Evolutionary conservation across 1,140 invertebrate genomes (phyloP), one percentile per base, ranked within the genome.

Genomic region (Contarinia nasturtii): DNA sequence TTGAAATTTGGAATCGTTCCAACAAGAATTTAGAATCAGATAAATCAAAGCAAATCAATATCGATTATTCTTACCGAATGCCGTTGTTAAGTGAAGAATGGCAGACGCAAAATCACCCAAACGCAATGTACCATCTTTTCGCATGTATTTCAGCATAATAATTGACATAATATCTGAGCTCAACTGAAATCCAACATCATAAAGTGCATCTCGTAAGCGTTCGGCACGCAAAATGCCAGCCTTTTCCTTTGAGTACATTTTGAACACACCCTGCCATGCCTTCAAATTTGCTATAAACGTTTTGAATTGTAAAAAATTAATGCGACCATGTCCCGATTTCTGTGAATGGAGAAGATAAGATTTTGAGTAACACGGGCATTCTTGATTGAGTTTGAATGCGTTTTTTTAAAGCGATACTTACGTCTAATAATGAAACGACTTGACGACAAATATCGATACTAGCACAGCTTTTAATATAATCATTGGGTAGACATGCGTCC

Each of bases 391-490:
- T n/a, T n/a, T n/a, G n/a, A n/a, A n/a, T n/a, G n/a, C n/a, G n/a
- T n/a, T n/a, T n/a, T n/a, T n/a, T n/a, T n/a, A n/a, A n/a, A n/a
- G n/a, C n/a, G n/a, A 36, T 44, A 59, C 56, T 76, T 82, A 86
- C 82, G 69, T 91, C 87, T 66, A 92, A 76, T 10, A 87, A 79
- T 0, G 90, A 69, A 2, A 93, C 80, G 12, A 92, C 82, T 69
- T 92, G 87, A 50, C 86, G 70, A 60, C 88, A 92, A 12, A 91
- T 87, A 67, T 92, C 88, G 51, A 92, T 77, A 36, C 82, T 89
- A 0, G 88, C 88, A 64, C 87, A 92, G 50, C 87, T 91, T 61
- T 91, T 92, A 44, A 94, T 90, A 55, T 92, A 92, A 70, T 94
- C 88, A 67, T 94, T 93, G 5, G 88, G 89, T 50, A 94, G 69